Evolutionary conservation across 2,797 vertebrate genomes (phyloP).

Genomic region (Thripadectes ignobilis): DNA sequence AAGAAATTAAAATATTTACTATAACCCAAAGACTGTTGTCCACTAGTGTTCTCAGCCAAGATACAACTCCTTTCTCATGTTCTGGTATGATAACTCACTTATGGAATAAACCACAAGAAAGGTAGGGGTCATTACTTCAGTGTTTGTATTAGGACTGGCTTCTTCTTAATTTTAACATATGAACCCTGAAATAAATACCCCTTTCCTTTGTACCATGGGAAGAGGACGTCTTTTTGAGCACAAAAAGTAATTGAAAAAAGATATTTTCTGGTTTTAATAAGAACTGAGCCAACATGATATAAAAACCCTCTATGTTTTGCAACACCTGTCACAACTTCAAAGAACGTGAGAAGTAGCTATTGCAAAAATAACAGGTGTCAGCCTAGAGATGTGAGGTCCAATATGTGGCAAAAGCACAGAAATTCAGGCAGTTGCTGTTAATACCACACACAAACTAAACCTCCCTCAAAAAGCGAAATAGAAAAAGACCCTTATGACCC

Average conservation of each 20-base stretch:
- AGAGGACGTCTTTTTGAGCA: constrained; percentile 44
- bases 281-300: constrained; percentile 56
- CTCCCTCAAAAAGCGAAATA: background rate
- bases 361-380: constrained; percentile 56
- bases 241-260: constrained; percentile 64
- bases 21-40: background rate
- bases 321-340: constrained; percentile 68
- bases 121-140: constrained; percentile 11
- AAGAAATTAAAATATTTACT: constrained; percentile 23
- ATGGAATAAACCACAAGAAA: constrained; percentile 37
- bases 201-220: constrained; percentile 48
- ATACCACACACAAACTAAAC: background rate
- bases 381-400: constrained; percentile 34
- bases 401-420: constrained; percentile 18
- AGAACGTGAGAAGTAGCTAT: constrained; percentile 52
- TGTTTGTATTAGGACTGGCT: constrained; percentile 25
- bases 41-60: background rate
- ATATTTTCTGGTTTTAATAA: constrained; percentile 69
- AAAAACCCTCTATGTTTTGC: constrained; percentile 48
- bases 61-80: background rate
- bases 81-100: background rate
- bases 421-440: constrained; percentile 1
- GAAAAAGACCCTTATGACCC: background rate
- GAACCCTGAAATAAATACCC: constrained; percentile 53
- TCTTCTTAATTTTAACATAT: constrained; percentile 47